phyloP scores from a whole-genome alignment of 2,113 vertebrate species.

The Origma solitaria region DNA sequence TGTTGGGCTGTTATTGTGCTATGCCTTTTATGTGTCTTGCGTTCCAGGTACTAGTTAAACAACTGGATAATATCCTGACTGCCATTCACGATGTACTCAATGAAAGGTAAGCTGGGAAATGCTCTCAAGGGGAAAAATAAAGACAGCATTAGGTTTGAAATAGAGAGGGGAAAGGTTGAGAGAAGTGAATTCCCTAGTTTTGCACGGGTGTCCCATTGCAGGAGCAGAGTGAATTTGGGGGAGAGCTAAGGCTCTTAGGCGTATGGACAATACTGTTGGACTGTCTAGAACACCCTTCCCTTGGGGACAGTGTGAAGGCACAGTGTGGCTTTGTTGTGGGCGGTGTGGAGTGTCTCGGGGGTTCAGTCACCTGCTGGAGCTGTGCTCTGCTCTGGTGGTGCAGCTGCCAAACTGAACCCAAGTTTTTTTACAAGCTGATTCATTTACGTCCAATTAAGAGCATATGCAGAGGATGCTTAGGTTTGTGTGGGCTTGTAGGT shows the following conservation, averaged over 20 bases:
- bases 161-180: neutral
- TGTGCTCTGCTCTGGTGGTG: neutral
- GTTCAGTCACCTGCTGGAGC: neutral
- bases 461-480: neutral
- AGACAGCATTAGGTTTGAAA: neutral
- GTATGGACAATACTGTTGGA: accelerated
- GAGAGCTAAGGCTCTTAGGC: neutral
- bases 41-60: conserved; percentile 92
- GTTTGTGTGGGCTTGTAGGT: neutral
- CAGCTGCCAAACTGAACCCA: neutral
- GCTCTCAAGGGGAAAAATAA: neutral
- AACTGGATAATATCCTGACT: conserved; percentile 95
- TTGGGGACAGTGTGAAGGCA: neutral
- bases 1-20: neutral
- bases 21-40: neutral
- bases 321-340: neutral
- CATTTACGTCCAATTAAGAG: neutral
- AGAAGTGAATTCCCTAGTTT: neutral
- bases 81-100: conserved; percentile 95
- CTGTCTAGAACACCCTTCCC: neutral
- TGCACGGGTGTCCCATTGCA: neutral
- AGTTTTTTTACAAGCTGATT: neutral
- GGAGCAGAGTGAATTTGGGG: neutral
- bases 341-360: neutral
- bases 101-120: conserved; percentile 83